These are phyloP conservation scores for Mugil cephalus DNA, from an alignment of 2,113 vertebrate genomes.

Conservation along the genomic window DNA sequence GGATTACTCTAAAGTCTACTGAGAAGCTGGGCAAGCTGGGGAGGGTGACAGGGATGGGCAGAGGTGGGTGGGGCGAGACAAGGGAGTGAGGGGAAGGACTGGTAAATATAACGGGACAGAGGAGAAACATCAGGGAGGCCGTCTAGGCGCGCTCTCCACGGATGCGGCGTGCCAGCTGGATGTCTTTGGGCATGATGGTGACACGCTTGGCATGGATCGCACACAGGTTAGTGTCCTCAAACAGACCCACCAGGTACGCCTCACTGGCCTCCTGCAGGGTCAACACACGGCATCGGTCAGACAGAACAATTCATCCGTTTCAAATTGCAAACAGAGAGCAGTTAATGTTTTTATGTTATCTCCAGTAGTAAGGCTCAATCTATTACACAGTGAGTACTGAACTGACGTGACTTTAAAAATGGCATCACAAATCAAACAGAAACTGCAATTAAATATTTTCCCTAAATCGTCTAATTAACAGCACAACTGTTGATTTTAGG, in stretches of 20 bases:
- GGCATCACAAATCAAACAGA: too few species aligned
- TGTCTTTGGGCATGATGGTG: slow-evolving; percentile 91
- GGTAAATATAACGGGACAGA: slow-evolving; percentile 59
- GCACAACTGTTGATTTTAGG: too few species aligned
- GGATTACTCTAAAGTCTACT: slow-evolving; percentile 82
- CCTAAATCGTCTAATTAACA: too few species aligned
- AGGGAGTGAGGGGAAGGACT: slow-evolving; percentile 13
- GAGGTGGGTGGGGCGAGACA: slow-evolving; percentile 34
- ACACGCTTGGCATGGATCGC: slow-evolving; percentile 88
- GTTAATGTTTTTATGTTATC: too few species aligned
- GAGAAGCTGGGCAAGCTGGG: slow-evolving; percentile 64
- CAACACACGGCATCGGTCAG: background rate
- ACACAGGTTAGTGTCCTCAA: slow-evolving; percentile 89
- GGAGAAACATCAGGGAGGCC: slow-evolving; percentile 25
- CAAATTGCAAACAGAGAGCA: too few species aligned
- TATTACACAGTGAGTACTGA: too few species aligned
- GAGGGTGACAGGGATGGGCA: slow-evolving; percentile 36
- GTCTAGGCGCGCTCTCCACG: slow-evolving; percentile 87
- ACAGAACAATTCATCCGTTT: too few species aligned
- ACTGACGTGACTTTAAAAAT: too few species aligned
- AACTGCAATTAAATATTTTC: too few species aligned
- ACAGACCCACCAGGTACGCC: slow-evolving; percentile 88
- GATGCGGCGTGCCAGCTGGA: slow-evolving; percentile 89
- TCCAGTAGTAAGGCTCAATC: too few species aligned
- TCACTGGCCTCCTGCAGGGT: slow-evolving; percentile 86